Conservation (phyloP, 2,113 vertebrate species). For the Proteles cristata region DNA sequence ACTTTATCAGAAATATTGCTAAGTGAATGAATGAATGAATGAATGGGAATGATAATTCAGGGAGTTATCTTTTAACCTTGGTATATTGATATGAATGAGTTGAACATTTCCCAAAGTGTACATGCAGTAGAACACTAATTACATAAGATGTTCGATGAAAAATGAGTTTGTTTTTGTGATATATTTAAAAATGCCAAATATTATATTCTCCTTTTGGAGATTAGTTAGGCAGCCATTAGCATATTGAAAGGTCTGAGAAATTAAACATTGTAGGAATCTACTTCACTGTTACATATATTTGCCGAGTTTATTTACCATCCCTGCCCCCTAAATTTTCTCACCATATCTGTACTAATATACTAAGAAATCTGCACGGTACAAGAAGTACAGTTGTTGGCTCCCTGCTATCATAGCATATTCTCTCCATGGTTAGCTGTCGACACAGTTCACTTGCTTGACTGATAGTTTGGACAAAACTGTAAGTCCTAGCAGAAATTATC, state of each 20-base stretch:
- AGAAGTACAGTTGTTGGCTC: not conserved
- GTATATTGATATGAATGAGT: constrained; percentile 1
- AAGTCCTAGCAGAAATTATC: not conserved
- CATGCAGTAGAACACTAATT: not conserved
- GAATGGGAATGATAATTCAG: not conserved
- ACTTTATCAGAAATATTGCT: not conserved
- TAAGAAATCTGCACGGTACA: not conserved
- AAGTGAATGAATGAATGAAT: not conserved
- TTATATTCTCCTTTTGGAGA: not conserved
- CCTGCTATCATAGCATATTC: not conserved
- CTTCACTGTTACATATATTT: not conserved
- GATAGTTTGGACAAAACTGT: not conserved
- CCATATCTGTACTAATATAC: not conserved
- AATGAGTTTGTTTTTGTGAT: not conserved
- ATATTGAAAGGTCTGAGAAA: constrained; percentile 26
- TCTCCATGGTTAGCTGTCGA: not conserved
- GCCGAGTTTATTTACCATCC: not conserved
- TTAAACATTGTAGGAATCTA: not conserved
- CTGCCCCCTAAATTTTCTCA: not conserved
- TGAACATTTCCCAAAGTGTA: not conserved
- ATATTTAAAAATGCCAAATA: constrained; percentile 6
- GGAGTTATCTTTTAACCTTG: constrained; percentile 11
- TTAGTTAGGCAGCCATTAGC: not conserved
- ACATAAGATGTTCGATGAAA: not conserved
- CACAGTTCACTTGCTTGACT: not conserved